These are phyloP conservation scores for Cenopis cana DNA, from an alignment of 2,888 invertebrate genomes.

Conservation along the genomic window DNA sequence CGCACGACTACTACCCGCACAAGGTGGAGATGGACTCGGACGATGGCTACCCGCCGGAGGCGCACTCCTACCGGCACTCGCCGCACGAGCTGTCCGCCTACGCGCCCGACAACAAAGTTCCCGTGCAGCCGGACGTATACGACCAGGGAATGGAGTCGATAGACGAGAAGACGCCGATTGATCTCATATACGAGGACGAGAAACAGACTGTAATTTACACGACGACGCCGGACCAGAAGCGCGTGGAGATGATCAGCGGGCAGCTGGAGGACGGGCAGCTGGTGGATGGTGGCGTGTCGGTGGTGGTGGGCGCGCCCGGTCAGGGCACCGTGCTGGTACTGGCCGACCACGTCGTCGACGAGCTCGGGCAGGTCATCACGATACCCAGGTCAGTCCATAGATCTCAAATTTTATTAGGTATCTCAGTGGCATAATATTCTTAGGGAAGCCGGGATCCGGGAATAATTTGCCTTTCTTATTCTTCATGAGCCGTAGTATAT, in stretches of 20 bases:
- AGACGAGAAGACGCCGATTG: conserved; percentile 90
- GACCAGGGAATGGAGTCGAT: conserved; percentile 81
- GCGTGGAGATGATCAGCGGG: conserved; percentile 91
- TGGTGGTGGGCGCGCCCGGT: conserved; percentile 79
- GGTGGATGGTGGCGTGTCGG: conserved; percentile 82
- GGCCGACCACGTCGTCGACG: conserved; percentile 89
- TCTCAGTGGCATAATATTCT: no score
- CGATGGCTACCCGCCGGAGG: conserved; percentile 86
- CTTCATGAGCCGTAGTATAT: no score
- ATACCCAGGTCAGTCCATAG: conserved; percentile 84
- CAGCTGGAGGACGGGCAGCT: conserved; percentile 85
- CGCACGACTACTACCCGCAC: conserved; percentile 87
- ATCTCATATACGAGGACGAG: conserved; percentile 93
- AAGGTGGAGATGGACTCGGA: conserved; percentile 87
- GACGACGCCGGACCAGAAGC: conserved; percentile 91
- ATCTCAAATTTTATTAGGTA: no score
- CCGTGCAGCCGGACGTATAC: conserved; percentile 82
- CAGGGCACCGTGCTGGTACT: conserved; percentile 89
- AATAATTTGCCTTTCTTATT: no score
- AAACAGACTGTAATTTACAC: conserved; percentile 94
- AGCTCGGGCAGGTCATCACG: conserved; percentile 87
- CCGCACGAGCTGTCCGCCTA: conserved; percentile 82
- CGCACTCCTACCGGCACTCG: conserved; percentile 85
- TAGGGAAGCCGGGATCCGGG: no score
- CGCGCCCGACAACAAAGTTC: conserved; percentile 85